These are phyloP conservation scores for Plutella xylostella DNA, from an alignment of 2,888 invertebrate genomes.

Conservation along the genomic window DNA sequence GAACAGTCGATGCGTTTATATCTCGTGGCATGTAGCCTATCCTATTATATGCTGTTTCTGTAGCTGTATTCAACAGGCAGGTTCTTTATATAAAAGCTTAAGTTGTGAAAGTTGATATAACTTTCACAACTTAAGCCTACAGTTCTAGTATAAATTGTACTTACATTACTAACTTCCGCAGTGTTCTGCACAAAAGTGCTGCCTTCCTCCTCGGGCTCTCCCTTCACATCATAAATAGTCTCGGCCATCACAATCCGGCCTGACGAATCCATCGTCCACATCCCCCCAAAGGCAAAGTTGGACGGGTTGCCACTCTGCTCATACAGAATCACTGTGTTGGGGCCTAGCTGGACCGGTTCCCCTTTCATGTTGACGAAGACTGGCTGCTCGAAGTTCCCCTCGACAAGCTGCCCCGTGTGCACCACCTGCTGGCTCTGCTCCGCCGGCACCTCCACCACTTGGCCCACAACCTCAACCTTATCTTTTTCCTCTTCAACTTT, in stretches of 20 bases:
- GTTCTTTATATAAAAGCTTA: too few relatives aligned
- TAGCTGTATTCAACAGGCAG: too few relatives aligned
- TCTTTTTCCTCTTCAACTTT: slow-evolving; percentile 49
- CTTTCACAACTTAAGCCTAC: too few relatives aligned
- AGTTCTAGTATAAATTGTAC: too few relatives aligned
- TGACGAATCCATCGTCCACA: slow-evolving; percentile 64
- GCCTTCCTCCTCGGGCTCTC: slow-evolving; percentile 57
- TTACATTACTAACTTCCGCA: slow-evolving; percentile 50
- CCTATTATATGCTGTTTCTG: too few relatives aligned
- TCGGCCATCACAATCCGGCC: slow-evolving; percentile 66
- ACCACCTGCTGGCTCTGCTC: slow-evolving; percentile 61
- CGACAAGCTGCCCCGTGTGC: slow-evolving; percentile 57
- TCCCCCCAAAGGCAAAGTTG: slow-evolving; percentile 60
- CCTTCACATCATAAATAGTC: slow-evolving; percentile 63
- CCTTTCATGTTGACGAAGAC: slow-evolving; percentile 66
- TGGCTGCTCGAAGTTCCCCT: slow-evolving; percentile 62
- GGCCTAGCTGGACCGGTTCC: slow-evolving; percentile 59
- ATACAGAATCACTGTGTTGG: slow-evolving; percentile 61
- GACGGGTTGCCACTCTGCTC: slow-evolving; percentile 61
- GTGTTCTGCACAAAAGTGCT: slow-evolving; percentile 51
- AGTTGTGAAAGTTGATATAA: too few relatives aligned
- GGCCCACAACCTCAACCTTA: slow-evolving; percentile 52
- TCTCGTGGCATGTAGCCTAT: too few relatives aligned
- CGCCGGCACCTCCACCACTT: slow-evolving; percentile 58
- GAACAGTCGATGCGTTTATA: too few relatives aligned